Conservation (phyloP, 2,797 vertebrate species). For the Sardinella longiceps region DNA sequence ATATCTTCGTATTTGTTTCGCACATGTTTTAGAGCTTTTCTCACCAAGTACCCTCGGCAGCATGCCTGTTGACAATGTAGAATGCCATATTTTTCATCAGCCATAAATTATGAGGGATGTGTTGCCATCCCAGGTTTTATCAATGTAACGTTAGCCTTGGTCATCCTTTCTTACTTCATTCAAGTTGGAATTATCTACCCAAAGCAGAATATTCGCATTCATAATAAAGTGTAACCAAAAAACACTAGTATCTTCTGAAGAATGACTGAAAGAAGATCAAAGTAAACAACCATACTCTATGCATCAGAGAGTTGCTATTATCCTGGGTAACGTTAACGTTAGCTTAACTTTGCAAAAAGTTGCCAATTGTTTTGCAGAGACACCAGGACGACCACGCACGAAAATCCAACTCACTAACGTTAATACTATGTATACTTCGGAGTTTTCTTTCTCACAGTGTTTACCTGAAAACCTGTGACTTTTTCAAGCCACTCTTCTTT, state of each 20-base stretch:
- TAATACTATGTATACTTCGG: background rate
- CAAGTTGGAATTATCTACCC: no score
- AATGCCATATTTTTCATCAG: background rate
- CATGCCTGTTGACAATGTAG: constrained; percentile 70
- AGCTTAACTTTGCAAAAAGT: background rate
- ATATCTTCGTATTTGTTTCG: constrained; percentile 79
- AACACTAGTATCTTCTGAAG: no score
- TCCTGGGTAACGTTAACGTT: background rate
- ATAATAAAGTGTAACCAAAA: background rate
- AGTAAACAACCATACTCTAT: no score
- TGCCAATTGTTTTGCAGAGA: background rate
- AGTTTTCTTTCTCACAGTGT: background rate
- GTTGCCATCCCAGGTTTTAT: no score
- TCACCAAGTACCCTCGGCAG: constrained; percentile 78
- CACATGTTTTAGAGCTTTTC: constrained; percentile 70
- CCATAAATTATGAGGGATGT: no score
- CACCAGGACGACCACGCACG: background rate
- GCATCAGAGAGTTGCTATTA: no score
- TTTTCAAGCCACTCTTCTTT: constrained; percentile 51
- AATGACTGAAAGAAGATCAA: no score
- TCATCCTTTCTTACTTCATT: no score
- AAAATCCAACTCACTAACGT: background rate
- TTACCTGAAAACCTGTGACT: constrained; percentile 73
- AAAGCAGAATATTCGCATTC: no score
- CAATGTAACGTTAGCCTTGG: no score